These are phyloP conservation scores for Coracias cyanogaster DNA, from an alignment of 2,797 vertebrate genomes.

Conservation along the genomic window DNA sequence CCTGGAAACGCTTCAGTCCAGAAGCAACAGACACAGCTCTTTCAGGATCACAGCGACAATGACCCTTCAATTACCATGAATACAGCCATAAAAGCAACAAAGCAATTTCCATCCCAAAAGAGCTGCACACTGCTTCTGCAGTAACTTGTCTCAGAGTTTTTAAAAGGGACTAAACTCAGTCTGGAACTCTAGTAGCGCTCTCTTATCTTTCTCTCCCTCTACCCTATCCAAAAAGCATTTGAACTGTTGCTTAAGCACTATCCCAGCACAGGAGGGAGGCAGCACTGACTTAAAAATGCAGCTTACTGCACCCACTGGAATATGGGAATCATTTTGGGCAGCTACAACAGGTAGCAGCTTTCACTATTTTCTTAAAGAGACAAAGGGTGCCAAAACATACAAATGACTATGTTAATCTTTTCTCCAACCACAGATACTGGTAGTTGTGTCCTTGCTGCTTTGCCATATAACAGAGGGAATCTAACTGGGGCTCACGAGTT, in stretches of 20 bases:
- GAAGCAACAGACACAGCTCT: neutral
- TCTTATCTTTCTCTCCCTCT: neutral
- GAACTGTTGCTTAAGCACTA: neutral
- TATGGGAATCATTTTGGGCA: neutral
- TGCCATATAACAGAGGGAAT: neutral
- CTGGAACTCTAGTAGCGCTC: neutral
- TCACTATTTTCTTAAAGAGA: neutral
- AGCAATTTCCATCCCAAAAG: neutral
- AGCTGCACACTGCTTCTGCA: neutral
- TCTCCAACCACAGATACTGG: neutral
- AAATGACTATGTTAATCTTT: neutral
- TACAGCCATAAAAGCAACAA: neutral
- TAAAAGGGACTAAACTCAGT: neutral
- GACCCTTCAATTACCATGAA: neutral
- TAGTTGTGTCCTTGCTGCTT: neutral
- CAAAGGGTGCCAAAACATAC: neutral
- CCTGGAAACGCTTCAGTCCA: neutral
- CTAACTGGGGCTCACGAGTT: neutral
- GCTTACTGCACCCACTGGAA: neutral
- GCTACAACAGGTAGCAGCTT: neutral
- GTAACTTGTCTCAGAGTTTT: neutral
- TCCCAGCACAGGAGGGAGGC: neutral
- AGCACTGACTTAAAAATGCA: neutral
- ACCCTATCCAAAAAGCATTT: neutral
- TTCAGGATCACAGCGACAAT: neutral